A percentile compares a stretch with the other conserved stretches of the same genome.
Evolutionary conservation across 2,113 vertebrate genomes (phyloP).

Genomic region (Mesitornis unicolor): DNA sequence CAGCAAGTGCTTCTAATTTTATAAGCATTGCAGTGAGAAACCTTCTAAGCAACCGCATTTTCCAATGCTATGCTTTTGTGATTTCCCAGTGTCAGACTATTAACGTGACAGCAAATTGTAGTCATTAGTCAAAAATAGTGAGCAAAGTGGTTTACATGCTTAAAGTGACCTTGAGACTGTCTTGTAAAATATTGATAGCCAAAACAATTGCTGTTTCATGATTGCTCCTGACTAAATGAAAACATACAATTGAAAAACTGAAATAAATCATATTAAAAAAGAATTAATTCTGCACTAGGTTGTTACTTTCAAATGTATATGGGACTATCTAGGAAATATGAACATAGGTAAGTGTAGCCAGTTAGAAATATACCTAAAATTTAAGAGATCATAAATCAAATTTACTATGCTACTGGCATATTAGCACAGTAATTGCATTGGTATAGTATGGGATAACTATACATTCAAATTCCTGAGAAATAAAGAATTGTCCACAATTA

Average conservation of each 20-base stretch:
- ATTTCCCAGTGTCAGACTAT: slow-evolving; percentile 6
- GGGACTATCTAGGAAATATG: neutral
- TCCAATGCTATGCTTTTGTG: neutral
- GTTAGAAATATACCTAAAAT: neutral
- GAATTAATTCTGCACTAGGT: fast-evolving
- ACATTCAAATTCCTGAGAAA: neutral
- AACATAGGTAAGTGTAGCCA: neutral
- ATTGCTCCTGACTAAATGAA: neutral
- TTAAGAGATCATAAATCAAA: neutral
- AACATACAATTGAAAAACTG: neutral
- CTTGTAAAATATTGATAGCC: neutral
- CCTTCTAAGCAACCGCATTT: neutral
- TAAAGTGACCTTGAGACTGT: slow-evolving; percentile 31
- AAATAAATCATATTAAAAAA: neutral
- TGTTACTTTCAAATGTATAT: neutral
- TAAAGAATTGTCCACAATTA: neutral
- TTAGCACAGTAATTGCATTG: neutral
- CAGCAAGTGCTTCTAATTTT: neutral
- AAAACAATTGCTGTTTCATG: neutral
- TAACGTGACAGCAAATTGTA: slow-evolving; percentile 25
- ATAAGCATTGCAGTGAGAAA: neutral
- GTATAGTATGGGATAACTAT: neutral
- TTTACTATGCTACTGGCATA: neutral
- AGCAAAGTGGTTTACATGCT: neutral
- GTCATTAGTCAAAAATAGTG: slow-evolving; percentile 5